phyloP scores from a whole-genome alignment of 2,888 invertebrate species.

The Erebia palarica region DNA sequence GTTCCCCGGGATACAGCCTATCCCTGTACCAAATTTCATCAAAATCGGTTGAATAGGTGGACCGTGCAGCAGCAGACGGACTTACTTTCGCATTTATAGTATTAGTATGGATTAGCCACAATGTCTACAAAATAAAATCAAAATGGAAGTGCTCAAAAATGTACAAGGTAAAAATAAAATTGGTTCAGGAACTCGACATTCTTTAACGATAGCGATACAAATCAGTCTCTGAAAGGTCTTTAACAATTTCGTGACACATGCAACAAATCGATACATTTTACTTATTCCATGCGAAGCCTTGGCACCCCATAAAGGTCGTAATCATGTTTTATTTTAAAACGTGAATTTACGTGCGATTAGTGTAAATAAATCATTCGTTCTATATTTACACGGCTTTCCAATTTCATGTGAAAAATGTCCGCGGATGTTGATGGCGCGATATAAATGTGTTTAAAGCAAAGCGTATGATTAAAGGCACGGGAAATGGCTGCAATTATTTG shows the following conservation, averaged over 20 bases:
- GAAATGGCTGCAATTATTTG: slow-evolving; percentile 2
- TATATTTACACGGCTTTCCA: slow-evolving; percentile 5
- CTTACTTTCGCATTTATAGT: too few species aligned
- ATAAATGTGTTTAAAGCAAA: slow-evolving; percentile 10
- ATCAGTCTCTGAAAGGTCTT: slow-evolving; percentile 1
- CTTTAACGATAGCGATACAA: neutral
- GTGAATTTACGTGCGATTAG: neutral
- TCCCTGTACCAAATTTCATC: too few species aligned
- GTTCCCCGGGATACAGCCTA: too few species aligned
- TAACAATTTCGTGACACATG: slow-evolving; percentile 3
- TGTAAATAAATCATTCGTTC: neutral
- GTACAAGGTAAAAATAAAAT: too few species aligned
- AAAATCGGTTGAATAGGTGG: too few species aligned
- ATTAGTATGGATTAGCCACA: too few species aligned
- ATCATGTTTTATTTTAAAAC: neutral
- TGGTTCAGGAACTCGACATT: neutral
- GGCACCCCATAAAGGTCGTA: neutral
- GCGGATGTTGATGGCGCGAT: neutral
- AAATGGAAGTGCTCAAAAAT: neutral
- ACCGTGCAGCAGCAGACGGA: too few species aligned
- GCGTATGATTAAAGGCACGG: neutral
- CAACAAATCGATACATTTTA: slow-evolving; percentile 5
- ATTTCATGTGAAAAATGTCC: neutral
- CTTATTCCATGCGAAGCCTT: neutral
- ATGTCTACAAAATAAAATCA: too few species aligned